phyloP scores from a whole-genome alignment of 2,113 vertebrate genomes.

The Gallinago paraguaiae region DNA sequence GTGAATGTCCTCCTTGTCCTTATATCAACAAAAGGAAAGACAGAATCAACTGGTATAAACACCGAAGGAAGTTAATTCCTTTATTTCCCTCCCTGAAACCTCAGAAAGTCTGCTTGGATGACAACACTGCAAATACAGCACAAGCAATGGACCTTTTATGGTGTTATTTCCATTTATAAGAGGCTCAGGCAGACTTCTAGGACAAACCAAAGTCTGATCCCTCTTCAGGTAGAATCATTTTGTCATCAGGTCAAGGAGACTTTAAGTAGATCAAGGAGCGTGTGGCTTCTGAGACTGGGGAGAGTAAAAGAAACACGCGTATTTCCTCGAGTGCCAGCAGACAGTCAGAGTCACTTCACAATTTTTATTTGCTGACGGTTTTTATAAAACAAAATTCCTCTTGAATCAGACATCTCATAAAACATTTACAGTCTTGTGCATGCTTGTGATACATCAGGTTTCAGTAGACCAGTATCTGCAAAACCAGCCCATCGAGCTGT shows the following conservation, averaged over 20 bases:
- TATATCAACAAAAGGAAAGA: not conserved
- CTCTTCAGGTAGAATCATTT: not conserved
- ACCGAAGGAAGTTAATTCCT: not conserved
- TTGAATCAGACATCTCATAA: not conserved
- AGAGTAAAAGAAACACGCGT: not conserved
- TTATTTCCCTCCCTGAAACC: not conserved
- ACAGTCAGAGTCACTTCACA: slow-evolving; percentile 8
- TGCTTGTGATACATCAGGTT: not conserved
- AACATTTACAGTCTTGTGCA: not conserved
- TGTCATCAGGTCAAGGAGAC: not conserved
- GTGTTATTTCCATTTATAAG: not conserved
- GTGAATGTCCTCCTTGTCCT: not conserved
- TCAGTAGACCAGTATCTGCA: not conserved
- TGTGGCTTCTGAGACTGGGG: not conserved
- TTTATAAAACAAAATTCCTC: slow-evolving; percentile 33
- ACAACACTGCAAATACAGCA: not conserved
- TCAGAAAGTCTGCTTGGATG: not conserved
- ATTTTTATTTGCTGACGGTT: slow-evolving; percentile 44
- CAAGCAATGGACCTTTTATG: not conserved
- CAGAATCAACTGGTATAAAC: not conserved
- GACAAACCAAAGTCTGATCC: not conserved
- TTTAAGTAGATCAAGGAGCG: not conserved
- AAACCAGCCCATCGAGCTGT: not conserved
- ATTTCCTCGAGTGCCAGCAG: not conserved
- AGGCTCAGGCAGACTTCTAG: not conserved